Evolutionary conservation across 2,888 invertebrate genomes (phyloP), one percentile per base, ranked within the genome.

Genomic region (Bombylius discolor): DNA sequence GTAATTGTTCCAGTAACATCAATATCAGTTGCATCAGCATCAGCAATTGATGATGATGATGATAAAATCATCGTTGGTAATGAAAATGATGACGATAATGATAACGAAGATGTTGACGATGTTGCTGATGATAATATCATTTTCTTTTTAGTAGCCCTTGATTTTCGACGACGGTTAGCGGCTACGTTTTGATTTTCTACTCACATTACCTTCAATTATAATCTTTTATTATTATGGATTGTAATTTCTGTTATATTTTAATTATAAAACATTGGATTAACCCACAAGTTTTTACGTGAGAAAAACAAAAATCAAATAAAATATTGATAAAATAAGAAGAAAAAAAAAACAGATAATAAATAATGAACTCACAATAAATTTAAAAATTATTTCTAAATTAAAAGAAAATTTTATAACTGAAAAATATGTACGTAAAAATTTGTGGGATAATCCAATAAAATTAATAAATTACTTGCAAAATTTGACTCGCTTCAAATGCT

Each of bases 401-500:
- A 2, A 23, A 23, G 23, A 23, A 23, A 23, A 23, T 23, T 23
- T 23, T 23, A 23, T 23, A 23, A 23, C 23, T 23, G 1, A 23
- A 23, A n/a, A 23, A 23, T 23, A 23, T 23, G 1, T 23, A 23
- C 23, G 23, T 23, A 23, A 23, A 23, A 23, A 23, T 23, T 23
- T 23, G 23, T 23, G 23, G 23, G 23, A 23, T 23, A 23, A 23
- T 23, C 23, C 23, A 23, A 23, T 23, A 23, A 23, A 23, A 23
- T 23, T 23, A 23, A 53, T 50, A 6, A 59, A 60, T 63, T 67
- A 88, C 89, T 82, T 90, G 90, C 62, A 91, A 78, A 68, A 90
- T 89, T 79, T 90, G 90, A 74, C 89, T 89, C 66, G 90, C 90
- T 77, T 92, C 92, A 74, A 90, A 94, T 67, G 92, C 90, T 62